These are phyloP conservation scores for Ophion obscuratus DNA, from an alignment of 2,888 invertebrate genomes.

Conservation along the genomic window DNA sequence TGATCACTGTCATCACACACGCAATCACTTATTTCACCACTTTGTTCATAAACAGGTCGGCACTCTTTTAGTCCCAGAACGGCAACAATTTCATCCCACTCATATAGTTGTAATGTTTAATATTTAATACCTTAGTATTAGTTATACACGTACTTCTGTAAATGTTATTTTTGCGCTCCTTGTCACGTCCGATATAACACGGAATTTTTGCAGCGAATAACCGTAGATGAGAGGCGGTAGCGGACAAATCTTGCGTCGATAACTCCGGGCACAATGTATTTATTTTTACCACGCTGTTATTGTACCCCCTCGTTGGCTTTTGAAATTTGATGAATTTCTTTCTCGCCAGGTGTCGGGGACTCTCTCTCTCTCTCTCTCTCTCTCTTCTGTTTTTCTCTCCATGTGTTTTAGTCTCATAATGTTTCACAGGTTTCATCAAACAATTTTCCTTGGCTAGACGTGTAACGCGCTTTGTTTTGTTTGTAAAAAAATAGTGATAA, in stretches of 20 bases:
- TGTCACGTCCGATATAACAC: slow-evolving; percentile 47
- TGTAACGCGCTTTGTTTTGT: not conserved
- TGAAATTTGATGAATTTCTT: not conserved
- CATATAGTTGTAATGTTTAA: not conserved
- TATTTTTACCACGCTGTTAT: slow-evolving; percentile 16
- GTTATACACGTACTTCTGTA: not conserved
- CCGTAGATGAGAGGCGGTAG: slow-evolving; percentile 65
- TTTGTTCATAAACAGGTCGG: slow-evolving; percentile 5
- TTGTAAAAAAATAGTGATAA: not conserved
- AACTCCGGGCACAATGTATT: slow-evolving; percentile 59
- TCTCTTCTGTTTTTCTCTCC: slow-evolving; percentile 19
- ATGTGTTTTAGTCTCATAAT: slow-evolving; percentile 19
- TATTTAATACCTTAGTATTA: slow-evolving; percentile 14
- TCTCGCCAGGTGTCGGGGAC: not conserved
- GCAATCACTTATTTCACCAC: not conserved
- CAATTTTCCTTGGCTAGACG: not conserved
- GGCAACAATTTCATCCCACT: not conserved
- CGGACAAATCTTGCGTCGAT: slow-evolving; percentile 50
- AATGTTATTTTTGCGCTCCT: slow-evolving; percentile 12
- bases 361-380: not conserved
- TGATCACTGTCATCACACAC: not conserved
- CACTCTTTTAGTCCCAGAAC: slow-evolving; percentile 5
- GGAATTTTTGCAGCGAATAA: slow-evolving; percentile 61
- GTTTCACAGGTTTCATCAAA: slow-evolving; percentile 21
- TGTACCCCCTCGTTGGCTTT: slow-evolving; percentile 56